A percentile compares a stretch with the other conserved stretches of the same genome.
Conservation (phyloP, 2,888 invertebrate genomes). For the Polylopha cassiicola region DNA sequence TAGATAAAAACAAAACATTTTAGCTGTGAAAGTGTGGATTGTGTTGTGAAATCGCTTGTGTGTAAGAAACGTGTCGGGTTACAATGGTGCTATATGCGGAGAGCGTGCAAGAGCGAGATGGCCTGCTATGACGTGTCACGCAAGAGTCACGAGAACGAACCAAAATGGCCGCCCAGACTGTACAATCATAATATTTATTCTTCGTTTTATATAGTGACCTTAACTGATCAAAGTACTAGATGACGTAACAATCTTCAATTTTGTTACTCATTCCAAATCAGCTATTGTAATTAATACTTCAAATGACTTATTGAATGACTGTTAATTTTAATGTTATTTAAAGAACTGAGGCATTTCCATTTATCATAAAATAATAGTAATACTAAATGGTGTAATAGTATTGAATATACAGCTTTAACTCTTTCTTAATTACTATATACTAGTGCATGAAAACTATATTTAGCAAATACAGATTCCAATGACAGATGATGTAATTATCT, state of each 20-base stretch:
- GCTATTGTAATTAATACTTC: conserved; percentile 31
- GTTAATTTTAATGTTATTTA: conserved; percentile 33
- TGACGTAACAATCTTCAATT: conserved; percentile 66
- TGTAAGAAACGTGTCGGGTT: conserved; percentile 76
- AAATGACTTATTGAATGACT: conserved; percentile 17
- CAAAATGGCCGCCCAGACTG: conserved; percentile 75
- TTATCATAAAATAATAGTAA: conserved; percentile 25
- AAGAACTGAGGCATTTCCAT: conserved; percentile 52
- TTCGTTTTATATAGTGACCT: conserved; percentile 74
- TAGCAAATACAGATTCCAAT: conserved; percentile 10
- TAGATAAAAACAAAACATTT: conserved; percentile 68
- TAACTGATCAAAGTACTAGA: conserved; percentile 74
- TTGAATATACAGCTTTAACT: conserved; percentile 53
- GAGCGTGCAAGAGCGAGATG: conserved; percentile 68
- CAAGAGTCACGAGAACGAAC: conserved; percentile 73
- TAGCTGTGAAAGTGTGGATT: conserved; percentile 75
- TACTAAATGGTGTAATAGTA: conserved; percentile 22
- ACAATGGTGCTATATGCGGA: conserved; percentile 78
- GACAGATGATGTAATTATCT: conserved; percentile 17
- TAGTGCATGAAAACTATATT: conserved; percentile 7
- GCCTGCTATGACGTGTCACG: conserved; percentile 71
- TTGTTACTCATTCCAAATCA: conserved; percentile 47
- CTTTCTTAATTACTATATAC: conserved; percentile 29
- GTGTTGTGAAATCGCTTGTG: conserved; percentile 77
- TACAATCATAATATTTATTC: conserved; percentile 78